phyloP scores from a whole-genome alignment of 2,113 vertebrate species.

The Lucifuga dentata region DNA sequence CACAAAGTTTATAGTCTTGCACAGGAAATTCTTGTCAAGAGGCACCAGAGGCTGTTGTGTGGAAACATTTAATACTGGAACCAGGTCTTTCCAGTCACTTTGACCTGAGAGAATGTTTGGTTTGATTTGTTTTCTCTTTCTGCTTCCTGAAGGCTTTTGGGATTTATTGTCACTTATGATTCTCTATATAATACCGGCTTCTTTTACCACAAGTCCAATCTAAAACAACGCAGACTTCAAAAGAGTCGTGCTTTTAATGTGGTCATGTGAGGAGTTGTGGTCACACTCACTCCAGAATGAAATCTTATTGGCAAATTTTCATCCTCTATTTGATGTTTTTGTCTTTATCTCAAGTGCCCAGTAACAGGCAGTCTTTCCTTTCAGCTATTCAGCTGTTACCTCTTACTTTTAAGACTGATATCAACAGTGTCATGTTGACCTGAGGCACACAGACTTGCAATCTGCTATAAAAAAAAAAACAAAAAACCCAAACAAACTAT shows the following conservation, averaged over 20 bases:
- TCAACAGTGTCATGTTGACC: not conserved
- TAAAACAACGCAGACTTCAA: constrained; percentile 18
- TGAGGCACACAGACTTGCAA: too few relatives aligned
- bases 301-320: constrained; percentile 1
- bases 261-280: too few relatives aligned
- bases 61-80: constrained; percentile 56
- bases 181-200: constrained; percentile 12
- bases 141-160: constrained; percentile 29
- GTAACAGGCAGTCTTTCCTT: not conserved
- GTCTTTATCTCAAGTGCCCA: not conserved
- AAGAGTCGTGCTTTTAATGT: constrained; percentile 3
- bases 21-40: constrained; percentile 67
- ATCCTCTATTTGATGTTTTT: not conserved
- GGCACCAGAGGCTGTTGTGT: constrained; percentile 46
- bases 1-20: constrained; percentile 45
- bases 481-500: too few relatives aligned
- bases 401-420: not conserved
- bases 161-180: constrained; percentile 51
- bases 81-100: constrained; percentile 52
- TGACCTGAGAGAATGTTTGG: constrained; percentile 40
- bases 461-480: too few relatives aligned
- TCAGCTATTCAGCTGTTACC: not conserved
- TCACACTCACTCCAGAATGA: not conserved
- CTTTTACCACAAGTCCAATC: constrained; percentile 21
- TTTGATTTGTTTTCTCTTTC: constrained; percentile 33